Evolutionary conservation across 2,113 vertebrate genomes (phyloP).

Genomic region (Petroica traversi): DNA sequence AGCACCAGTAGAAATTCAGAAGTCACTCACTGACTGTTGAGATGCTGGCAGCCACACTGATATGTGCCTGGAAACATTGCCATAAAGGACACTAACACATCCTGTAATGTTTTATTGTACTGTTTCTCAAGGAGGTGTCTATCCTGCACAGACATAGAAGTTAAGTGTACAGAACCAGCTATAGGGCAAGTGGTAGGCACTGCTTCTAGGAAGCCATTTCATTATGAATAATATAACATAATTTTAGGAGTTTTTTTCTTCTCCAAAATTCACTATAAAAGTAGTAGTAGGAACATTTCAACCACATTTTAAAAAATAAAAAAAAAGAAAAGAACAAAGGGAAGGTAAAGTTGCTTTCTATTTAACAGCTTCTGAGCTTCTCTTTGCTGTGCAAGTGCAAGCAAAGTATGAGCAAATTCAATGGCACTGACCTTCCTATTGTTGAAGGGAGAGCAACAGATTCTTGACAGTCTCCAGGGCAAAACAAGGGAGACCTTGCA

Average conservation of each 20-base stretch:
- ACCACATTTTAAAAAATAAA: too few species aligned
- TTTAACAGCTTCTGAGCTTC: neutral
- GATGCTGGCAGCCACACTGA: neutral
- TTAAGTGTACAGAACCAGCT: neutral
- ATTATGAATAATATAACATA: neutral
- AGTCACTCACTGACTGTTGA: neutral
- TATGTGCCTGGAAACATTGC: neutral
- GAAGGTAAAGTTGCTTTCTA: neutral
- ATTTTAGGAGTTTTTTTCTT: neutral
- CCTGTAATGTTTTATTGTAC: neutral
- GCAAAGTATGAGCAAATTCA: neutral
- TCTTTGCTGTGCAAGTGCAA: neutral
- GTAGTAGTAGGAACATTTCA: neutral
- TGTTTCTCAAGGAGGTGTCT: neutral
- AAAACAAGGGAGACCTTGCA: slow-evolving; percentile 1
- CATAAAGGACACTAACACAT: neutral
- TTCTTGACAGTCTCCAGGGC: slow-evolving; percentile 19
- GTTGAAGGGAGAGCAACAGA: neutral
- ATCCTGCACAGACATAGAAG: too few species aligned
- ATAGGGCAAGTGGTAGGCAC: neutral
- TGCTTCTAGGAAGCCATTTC: neutral
- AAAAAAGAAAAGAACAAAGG: neutral
- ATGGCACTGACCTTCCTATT: neutral
- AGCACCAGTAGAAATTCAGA: accelerated
- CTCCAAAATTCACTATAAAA: neutral